phyloP scores from a whole-genome alignment of 2,888 invertebrate genomes.

The Salticus scenicus region DNA sequence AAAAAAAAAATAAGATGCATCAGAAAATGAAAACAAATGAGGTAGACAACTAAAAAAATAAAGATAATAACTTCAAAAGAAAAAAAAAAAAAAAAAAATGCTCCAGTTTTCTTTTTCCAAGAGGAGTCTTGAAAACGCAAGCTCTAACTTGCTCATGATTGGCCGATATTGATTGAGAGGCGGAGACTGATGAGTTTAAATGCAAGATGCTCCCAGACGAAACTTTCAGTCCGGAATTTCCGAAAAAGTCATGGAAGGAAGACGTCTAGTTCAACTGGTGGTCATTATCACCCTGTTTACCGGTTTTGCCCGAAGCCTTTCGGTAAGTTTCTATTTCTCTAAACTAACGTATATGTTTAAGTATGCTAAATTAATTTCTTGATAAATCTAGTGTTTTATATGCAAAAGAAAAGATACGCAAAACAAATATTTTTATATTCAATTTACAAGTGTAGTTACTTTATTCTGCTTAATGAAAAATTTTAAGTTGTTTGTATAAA shows the following conservation, averaged over 20 bases:
- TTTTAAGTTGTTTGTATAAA: too few relatives aligned
- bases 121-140: conserved; percentile 16
- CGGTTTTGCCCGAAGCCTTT: not conserved
- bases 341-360: too few relatives aligned
- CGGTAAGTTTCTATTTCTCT: conserved; percentile 9
- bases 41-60: not conserved
- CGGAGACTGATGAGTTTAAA: conserved; percentile 49
- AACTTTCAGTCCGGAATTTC: conserved; percentile 39
- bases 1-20: too few relatives aligned
- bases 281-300: conserved; percentile 12
- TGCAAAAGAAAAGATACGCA: too few relatives aligned
- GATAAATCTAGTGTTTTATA: too few relatives aligned
- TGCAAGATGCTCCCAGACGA: conserved; percentile 20
- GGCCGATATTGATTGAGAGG: conserved; percentile 51
- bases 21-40: not conserved
- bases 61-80: not conserved
- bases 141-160: conserved; percentile 22
- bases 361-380: too few relatives aligned
- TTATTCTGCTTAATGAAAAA: too few relatives aligned
- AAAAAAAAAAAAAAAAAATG: not conserved
- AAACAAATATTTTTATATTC: too few relatives aligned
- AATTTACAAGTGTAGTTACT: too few relatives aligned
- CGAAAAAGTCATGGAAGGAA: conserved; percentile 34
- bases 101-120: not conserved
- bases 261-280: conserved; percentile 21